A percentile compares a stretch with the other conserved stretches of the same genome.
phyloP scores from a whole-genome alignment of 2,888 invertebrate species.

The Napeogenes inachia region DNA sequence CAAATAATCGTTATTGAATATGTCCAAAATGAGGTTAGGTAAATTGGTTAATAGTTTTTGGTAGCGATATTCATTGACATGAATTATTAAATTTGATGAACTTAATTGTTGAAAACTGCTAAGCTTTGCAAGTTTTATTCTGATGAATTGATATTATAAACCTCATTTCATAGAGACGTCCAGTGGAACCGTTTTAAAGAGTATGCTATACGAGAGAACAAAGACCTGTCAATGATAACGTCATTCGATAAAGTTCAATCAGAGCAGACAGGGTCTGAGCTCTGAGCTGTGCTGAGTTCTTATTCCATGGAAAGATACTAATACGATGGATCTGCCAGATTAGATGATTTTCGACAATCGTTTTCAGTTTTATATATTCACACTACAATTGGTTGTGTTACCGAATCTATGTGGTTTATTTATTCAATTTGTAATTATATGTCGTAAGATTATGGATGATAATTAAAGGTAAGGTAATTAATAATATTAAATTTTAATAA shows the following conservation, averaged over 20 bases:
- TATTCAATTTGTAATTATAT: no score
- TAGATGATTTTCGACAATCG: neutral
- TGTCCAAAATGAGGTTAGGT: no score
- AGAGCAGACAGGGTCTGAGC: slow-evolving; percentile 1
- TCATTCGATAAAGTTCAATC: slow-evolving; percentile 10
- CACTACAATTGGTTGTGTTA: neutral
- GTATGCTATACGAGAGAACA: neutral
- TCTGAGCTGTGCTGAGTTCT: neutral
- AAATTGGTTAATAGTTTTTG: no score
- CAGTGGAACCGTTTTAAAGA: neutral
- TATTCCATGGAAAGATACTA: neutral
- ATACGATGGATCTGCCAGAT: neutral
- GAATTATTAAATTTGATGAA: slow-evolving; percentile 9
- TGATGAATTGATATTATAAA: neutral
- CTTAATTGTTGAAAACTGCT: slow-evolving; percentile 11
- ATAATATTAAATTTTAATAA: neutral
- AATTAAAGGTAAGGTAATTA: neutral
- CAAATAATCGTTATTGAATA: no score
- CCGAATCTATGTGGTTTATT: neutral
- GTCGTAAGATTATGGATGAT: no score
- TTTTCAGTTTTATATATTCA: neutral
- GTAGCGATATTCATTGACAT: neutral
- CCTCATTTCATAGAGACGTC: neutral
- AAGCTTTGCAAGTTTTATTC: neutral
- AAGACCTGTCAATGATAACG: slow-evolving; percentile 11